Percentiles rank a stretch among this genome's conserved stretches.
Conservation (phyloP, 2,113 vertebrate species). For the Axis porcinus region DNA sequence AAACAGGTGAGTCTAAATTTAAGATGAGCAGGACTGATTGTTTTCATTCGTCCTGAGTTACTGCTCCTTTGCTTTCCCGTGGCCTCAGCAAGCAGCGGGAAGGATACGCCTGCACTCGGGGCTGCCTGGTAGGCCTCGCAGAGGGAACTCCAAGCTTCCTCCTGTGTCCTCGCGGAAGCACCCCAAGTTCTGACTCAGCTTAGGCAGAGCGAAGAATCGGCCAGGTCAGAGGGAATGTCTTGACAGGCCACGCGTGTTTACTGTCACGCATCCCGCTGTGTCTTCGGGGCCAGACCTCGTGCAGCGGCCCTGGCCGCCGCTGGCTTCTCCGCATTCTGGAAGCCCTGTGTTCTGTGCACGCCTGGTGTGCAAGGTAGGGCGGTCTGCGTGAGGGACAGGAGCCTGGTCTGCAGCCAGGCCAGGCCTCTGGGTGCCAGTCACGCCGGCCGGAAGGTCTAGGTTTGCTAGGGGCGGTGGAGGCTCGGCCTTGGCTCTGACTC, state of each 20-base stretch:
- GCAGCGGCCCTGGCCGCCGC: background rate
- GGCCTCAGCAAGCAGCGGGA: background rate
- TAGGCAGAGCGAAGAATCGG: background rate
- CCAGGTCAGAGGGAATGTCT: background rate
- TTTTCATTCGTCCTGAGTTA: background rate
- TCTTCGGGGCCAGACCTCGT: background rate
- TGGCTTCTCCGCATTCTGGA: background rate
- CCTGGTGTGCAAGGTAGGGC: background rate
- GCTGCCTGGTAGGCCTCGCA: rapidly evolving
- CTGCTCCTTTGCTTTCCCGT: background rate
- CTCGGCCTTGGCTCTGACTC: background rate
- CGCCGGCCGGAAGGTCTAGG: background rate
- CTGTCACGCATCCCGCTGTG: background rate
- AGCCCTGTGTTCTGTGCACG: background rate
- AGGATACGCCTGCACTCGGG: background rate
- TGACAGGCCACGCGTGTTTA: rapidly evolving
- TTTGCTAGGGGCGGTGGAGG: background rate
- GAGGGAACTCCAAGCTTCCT: background rate
- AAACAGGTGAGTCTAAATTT: background rate
- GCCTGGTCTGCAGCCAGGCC: no score
- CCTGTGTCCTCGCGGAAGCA: background rate
- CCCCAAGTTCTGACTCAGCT: background rate
- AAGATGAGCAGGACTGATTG: background rate
- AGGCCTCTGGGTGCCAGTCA: no score
- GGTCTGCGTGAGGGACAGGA: no score